Evolutionary conservation across 2,888 invertebrate genomes (phyloP), one percentile per base, ranked within the genome.

Genomic region (Drosophila picticornis): DNA sequence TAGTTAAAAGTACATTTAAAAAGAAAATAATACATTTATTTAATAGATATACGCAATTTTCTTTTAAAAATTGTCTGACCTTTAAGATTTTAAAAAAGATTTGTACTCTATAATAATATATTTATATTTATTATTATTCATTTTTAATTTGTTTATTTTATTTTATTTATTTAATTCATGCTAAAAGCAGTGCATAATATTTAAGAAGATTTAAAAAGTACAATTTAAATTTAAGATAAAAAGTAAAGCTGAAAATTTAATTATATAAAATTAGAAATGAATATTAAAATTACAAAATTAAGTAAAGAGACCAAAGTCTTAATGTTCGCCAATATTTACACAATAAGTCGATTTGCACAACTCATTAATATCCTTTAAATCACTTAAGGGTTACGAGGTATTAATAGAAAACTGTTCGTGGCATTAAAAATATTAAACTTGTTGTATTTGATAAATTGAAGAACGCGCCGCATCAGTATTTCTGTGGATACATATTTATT

Each of bases 361-460:
- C 22, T 25, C 7, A 16, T 25, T 46, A 46, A 46, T 25, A 25
- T 9, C 25, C 25, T 1, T 50, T 50, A 6, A 50, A 19, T 2
- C 19, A 29, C 27, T 38, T 13, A 2, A 19, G 13, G 2, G 7
- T 11, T 51, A 27, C 11, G 53, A 57, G 57, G 38, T 67, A 67
- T 67, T 31, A 34, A 51, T 56, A 6, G 13, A 32, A 38, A 76
- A 27, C 48, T 36, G 51, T 48, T 69, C 62, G 55, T 77, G 73
- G 43, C 64, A 73, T 61, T 69, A 29, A 59, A 68, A 69, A 69
- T 68, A 73, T 73, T 11, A 57, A 43, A 50, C 48, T 51, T 51
- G 65, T 32, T 36, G n/a, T 48, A 53, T 57, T 64, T 70, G 40
- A 56, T 59, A 77, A 77, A 73, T 77, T 61, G 56, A 56, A 32